Conservation (phyloP, 2,113 vertebrate genomes). For the Oncorhynchus mykiss region DNA sequence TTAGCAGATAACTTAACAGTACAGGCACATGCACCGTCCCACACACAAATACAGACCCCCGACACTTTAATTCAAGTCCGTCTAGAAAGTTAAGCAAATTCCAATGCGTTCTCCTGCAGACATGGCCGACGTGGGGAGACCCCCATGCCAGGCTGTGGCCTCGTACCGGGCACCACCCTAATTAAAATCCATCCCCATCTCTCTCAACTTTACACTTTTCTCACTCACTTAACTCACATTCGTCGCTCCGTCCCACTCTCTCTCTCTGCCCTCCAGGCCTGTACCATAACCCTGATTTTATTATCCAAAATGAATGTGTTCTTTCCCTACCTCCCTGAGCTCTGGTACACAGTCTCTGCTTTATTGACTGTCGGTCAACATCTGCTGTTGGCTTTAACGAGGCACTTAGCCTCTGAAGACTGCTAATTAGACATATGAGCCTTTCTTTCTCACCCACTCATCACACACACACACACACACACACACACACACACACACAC, state of each 20-base stretch:
- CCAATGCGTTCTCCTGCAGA: constrained; percentile 41
- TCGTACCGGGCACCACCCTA: background rate
- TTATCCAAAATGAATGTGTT: background rate
- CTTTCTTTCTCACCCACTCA: constrained; percentile 30
- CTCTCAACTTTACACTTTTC: background rate
- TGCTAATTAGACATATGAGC: constrained; percentile 53
- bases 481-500: background rate
- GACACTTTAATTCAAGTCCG: background rate
- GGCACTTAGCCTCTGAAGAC: constrained; percentile 50
- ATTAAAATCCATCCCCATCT: background rate
- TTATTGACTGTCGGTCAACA: constrained; percentile 40
- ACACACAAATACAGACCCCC: constrained; percentile 6
- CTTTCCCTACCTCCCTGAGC: background rate
- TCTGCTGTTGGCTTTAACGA: constrained; percentile 50
- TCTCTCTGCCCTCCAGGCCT: background rate
- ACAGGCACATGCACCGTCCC: background rate
- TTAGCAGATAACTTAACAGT: background rate
- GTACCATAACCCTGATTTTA: background rate
- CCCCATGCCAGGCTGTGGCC: background rate
- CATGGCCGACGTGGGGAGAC: constrained; percentile 23
- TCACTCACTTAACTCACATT: background rate
- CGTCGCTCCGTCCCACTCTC: background rate
- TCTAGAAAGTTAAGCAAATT: no score
- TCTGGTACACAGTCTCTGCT: background rate
- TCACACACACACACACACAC: background rate